These are phyloP conservation scores for Cirrhinus mrigala DNA, from an alignment of 2,797 vertebrate genomes.

Conservation along the genomic window DNA sequence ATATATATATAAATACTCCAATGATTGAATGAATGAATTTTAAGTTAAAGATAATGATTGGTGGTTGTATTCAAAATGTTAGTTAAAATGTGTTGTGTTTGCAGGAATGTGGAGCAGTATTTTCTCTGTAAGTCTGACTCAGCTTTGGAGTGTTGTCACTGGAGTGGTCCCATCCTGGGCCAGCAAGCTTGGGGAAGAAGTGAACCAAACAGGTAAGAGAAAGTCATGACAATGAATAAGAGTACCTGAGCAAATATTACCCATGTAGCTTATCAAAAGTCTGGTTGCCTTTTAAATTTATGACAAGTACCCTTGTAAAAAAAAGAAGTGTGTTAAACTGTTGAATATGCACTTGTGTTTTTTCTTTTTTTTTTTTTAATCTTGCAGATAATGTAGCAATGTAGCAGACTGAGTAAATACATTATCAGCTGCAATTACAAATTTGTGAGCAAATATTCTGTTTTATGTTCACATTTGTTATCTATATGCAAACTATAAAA, in stretches of 20 bases:
- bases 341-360: not conserved
- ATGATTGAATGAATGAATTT: not conserved
- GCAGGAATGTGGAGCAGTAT: slow-evolving; percentile 88
- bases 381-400: no score
- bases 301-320: not conserved
- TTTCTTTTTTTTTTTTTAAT: no score
- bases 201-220: slow-evolving; percentile 70
- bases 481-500: not conserved
- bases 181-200: slow-evolving; percentile 71
- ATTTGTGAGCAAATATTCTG: not conserved
- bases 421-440: not conserved
- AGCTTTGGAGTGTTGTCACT: slow-evolving; percentile 76
- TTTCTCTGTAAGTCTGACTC: slow-evolving; percentile 81
- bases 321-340: not conserved
- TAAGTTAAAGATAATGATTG: not conserved
- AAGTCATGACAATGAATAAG: not conserved
- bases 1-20: not conserved
- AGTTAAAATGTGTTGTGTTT: slow-evolving; percentile 62
- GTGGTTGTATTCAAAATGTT: not conserved
- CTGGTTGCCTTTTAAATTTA: not conserved
- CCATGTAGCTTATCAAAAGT: not conserved
- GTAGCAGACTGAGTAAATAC: slow-evolving; percentile 54
- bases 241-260: not conserved
- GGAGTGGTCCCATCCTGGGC: slow-evolving; percentile 78
- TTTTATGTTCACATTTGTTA: not conserved